Base-by-base conservation (phyloP, 1,140 invertebrate species). In the Andrena cerasifolii region DNA sequence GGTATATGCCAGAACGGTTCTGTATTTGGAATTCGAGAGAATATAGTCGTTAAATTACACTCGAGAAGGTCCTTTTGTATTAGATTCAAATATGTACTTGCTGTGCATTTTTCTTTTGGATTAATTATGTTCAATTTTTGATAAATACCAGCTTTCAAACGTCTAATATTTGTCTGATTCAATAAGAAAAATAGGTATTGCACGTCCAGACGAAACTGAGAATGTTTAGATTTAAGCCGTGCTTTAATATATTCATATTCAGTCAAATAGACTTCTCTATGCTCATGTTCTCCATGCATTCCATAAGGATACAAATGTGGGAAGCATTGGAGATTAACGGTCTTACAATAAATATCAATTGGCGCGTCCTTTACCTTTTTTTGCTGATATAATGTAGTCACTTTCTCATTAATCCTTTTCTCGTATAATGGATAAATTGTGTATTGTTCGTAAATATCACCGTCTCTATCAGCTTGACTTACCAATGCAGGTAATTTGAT, bases 91-190 rank as follows among this genome's bases (percentile, higher is more conserved):
- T 86, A 88, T n/a, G 76, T 67, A 18, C 10, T 62, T 53, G 86
- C 87, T 21, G 88, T 86, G 18, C 79, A 85, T 75, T 77, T 67
- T 67, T 72, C 73, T 49, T 18, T 12, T 53, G 53, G 65, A 82
- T 89, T 88, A 7, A 76, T 80, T 24, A 89, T 62, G 75, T 88
- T 89, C 62, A 89, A n/a, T n/a, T n/a, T n/a, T n/a, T n/a, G n/a
- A n/a, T n/a, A n/a, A n/a, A n/a, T n/a, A n/a, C n/a, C n/a, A n/a
- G n/a, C n/a, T n/a, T n/a, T n/a, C n/a, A n/a, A n/a, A n/a, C n/a
- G n/a, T n/a, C n/a, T n/a, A 47, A 47, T 47, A 8, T 47, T 47
- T 12, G 45, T 12, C 2, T 47, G 7, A 12, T 47, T 47, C 45
- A 47, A 47, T 12, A 47, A 47, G 16, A 7, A 47, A 47, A 47